phyloP scores from a whole-genome alignment of 2,888 invertebrate species.

The Agelastica alni region DNA sequence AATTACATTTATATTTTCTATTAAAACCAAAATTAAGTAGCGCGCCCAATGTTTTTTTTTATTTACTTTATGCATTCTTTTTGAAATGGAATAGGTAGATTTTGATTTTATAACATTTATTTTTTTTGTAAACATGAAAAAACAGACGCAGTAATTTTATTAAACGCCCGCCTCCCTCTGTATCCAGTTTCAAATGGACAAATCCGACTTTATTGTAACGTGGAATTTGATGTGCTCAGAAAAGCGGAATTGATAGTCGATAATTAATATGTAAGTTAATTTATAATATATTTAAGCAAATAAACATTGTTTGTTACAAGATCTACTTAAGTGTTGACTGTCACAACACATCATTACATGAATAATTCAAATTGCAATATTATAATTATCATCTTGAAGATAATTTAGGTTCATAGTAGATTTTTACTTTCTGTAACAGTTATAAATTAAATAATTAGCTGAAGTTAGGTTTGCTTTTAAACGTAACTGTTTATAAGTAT shows the following conservation, averaged over 20 bases:
- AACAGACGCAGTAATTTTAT: slow-evolving; percentile 4
- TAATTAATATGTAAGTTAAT: slow-evolving; percentile 2
- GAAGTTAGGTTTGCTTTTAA: too few relatives aligned
- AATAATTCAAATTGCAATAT: background rate
- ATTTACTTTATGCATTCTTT: too few relatives aligned
- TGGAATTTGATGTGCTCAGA: slow-evolving; percentile 1
- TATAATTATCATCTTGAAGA: too few relatives aligned
- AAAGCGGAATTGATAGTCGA: background rate
- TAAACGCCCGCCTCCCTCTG: slow-evolving; percentile 2
- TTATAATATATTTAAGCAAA: background rate
- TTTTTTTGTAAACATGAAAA: background rate
- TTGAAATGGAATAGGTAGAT: background rate
- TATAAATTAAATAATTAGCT: too few relatives aligned
- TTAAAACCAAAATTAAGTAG: too few relatives aligned
- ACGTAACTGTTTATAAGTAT: too few relatives aligned
- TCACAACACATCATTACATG: background rate
- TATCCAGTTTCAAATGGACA: slow-evolving; percentile 4
- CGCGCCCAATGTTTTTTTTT: too few relatives aligned
- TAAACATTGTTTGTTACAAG: background rate
- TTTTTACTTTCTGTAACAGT: too few relatives aligned
- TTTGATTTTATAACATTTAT: background rate
- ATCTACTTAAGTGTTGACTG: background rate
- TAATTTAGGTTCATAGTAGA: too few relatives aligned
- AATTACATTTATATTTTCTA: too few relatives aligned
- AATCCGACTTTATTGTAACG: slow-evolving; percentile 5